Evolutionary conservation across 2,888 invertebrate genomes (phyloP).

Genomic region (Automeris io): DNA sequence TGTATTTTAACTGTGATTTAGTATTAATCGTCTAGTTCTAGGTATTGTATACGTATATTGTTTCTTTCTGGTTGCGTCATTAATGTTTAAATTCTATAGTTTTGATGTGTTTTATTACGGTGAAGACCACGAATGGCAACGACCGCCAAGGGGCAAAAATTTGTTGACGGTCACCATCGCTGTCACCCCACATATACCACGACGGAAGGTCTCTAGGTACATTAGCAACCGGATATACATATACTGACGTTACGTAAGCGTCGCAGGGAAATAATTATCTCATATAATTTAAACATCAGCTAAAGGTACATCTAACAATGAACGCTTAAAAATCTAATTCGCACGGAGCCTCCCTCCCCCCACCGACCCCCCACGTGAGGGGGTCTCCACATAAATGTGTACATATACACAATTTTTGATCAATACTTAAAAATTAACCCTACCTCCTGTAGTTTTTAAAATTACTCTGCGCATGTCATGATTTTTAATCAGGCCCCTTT

Average conservation of each 20-base stretch:
- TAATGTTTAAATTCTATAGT: too few species aligned
- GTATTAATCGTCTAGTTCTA: too few species aligned
- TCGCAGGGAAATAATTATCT: background rate
- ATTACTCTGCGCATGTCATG: constrained; percentile 76
- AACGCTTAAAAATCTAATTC: constrained; percentile 55
- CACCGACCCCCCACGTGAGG: constrained; percentile 15
- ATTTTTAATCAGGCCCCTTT: constrained; percentile 72
- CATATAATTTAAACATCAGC: background rate
- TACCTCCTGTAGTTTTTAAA: constrained; percentile 74
- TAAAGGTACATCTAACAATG: background rate
- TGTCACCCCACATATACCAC: too few species aligned
- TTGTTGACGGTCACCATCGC: too few species aligned
- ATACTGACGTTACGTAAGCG: background rate
- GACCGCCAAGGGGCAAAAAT: too few species aligned
- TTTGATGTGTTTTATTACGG: too few species aligned
- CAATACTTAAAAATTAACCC: constrained; percentile 78
- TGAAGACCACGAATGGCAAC: too few species aligned
- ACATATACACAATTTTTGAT: constrained; percentile 73
- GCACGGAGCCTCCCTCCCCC: constrained; percentile 33
- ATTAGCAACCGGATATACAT: too few species aligned
- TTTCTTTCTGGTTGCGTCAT: too few species aligned
- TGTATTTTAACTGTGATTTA: too few species aligned
- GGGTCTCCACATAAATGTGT: constrained; percentile 29
- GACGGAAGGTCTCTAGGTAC: too few species aligned
- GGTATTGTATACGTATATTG: too few species aligned